phyloP scores from a whole-genome alignment of 2,888 invertebrate species.

The Ophion slaviceki region DNA sequence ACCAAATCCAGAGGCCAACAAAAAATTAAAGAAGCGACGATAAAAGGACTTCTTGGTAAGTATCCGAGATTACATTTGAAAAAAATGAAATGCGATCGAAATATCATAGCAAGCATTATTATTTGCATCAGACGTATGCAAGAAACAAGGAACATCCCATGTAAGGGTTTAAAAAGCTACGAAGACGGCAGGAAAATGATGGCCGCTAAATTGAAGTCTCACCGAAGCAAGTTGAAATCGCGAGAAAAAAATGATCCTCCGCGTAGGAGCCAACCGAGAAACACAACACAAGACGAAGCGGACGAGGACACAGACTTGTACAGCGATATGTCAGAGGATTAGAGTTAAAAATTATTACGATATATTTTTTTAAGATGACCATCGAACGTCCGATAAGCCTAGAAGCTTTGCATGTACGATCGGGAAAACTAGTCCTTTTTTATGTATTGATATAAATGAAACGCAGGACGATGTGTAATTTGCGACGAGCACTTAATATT shows the following conservation, averaged over 20 bases:
- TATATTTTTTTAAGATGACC: not conserved
- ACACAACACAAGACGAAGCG: not conserved
- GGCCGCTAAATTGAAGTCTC: slow-evolving; percentile 3
- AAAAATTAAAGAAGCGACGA: not conserved
- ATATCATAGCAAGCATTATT: not conserved
- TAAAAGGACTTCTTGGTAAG: slow-evolving; percentile 9
- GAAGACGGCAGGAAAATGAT: slow-evolving; percentile 5
- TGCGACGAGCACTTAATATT: not conserved
- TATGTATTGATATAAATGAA: not conserved
- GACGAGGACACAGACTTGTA: not conserved
- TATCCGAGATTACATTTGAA: not conserved
- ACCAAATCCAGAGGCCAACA: slow-evolving; percentile 11
- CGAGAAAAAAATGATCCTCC: not conserved
- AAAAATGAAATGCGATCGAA: slow-evolving; percentile 1
- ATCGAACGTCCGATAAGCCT: not conserved
- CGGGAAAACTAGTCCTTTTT: slow-evolving; percentile 14
- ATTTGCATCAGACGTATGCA: not conserved
- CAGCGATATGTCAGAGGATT: slow-evolving; percentile 5
- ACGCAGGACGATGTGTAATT: not conserved
- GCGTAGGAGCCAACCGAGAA: slow-evolving; percentile 1
- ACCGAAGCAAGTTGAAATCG: slow-evolving; percentile 1
- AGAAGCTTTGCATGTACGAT: slow-evolving; percentile 4
- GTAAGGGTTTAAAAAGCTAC: not conserved
- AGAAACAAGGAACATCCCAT: slow-evolving; percentile 5
- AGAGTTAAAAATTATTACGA: not conserved